Percentiles rank a stretch among this genome's conserved stretches.
Evolutionary conservation across 2,113 vertebrate genomes (phyloP).

Genomic region (Phrynocephalus versicolor): DNA sequence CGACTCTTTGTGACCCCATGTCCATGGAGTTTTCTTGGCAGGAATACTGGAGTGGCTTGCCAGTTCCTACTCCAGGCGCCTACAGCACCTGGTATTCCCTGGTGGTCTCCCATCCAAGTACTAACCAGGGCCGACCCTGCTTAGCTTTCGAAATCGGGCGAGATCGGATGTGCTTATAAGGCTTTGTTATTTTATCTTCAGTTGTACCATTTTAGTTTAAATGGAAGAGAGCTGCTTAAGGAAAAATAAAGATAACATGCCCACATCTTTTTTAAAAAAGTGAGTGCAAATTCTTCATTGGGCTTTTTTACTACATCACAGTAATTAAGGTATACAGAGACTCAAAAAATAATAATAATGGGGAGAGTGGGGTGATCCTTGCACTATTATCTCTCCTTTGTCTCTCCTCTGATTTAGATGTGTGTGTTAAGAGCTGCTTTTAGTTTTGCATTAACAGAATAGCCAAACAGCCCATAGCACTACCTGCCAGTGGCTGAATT

Average conservation of each 20-base stretch:
- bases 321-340: background rate
- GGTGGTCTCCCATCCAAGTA: no score
- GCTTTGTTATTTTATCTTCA: background rate
- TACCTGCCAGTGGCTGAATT: background rate
- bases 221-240: background rate
- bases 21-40: no score
- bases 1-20: no score
- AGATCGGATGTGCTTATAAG: no score
- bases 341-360: background rate
- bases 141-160: no score
- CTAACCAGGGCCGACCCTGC: no score
- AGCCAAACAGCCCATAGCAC: background rate
- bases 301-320: background rate
- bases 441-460: background rate
- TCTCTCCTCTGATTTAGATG: background rate
- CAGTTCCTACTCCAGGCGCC: no score
- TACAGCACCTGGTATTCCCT: no score
- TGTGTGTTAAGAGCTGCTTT: background rate
- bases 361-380: background rate
- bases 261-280: background rate
- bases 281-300: background rate
- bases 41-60: no score
- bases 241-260: background rate
- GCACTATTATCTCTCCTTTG: background rate
- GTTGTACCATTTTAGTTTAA: background rate